These are phyloP conservation scores for Drosophila punjabiensis DNA, from an alignment of 1,140 invertebrate species.

Conservation along the genomic window DNA sequence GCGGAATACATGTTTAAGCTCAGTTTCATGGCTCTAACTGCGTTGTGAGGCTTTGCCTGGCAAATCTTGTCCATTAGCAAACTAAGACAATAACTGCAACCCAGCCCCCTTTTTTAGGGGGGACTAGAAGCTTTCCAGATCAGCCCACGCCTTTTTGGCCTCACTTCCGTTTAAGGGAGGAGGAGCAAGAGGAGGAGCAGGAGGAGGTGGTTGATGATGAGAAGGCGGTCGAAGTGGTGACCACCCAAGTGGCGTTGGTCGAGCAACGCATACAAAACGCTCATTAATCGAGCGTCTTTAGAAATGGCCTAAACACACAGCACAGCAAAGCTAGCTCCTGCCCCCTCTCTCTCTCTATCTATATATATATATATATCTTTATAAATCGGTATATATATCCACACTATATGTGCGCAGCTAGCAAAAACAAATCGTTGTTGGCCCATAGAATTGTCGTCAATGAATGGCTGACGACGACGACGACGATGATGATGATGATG, in stretches of 20 bases:
- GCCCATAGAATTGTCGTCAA: conserved; percentile 72
- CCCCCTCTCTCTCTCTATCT: neutral
- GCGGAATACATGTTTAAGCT: conserved; percentile 19
- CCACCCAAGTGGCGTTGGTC: conserved; percentile 64
- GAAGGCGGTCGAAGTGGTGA: conserved; percentile 3
- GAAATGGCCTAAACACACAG: conserved; percentile 39
- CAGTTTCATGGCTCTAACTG: conserved; percentile 26
- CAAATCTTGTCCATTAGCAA: conserved; percentile 45
- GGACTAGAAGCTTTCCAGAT: neutral
- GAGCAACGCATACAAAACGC: conserved; percentile 79
- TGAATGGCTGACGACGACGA: conserved; percentile 55
- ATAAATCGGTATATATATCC: conserved; percentile 20
- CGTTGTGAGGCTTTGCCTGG: conserved; percentile 28
- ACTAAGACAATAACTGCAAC: conserved; percentile 44
- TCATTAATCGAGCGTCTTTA: conserved; percentile 69
- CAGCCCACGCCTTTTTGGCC: conserved; percentile 24
- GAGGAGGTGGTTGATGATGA: neutral
- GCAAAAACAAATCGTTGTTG: conserved; percentile 51
- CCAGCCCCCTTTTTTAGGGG: neutral
- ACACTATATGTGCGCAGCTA: conserved; percentile 26
- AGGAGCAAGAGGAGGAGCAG: neutral
- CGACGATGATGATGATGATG: conserved; percentile 13
- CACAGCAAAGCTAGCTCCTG: conserved; percentile 3
- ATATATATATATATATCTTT: conserved; percentile 15
- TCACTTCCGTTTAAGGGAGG: conserved; percentile 47